phyloP scores from a whole-genome alignment of 64 coral and sea anemone species.

The Actinia equina region DNA sequence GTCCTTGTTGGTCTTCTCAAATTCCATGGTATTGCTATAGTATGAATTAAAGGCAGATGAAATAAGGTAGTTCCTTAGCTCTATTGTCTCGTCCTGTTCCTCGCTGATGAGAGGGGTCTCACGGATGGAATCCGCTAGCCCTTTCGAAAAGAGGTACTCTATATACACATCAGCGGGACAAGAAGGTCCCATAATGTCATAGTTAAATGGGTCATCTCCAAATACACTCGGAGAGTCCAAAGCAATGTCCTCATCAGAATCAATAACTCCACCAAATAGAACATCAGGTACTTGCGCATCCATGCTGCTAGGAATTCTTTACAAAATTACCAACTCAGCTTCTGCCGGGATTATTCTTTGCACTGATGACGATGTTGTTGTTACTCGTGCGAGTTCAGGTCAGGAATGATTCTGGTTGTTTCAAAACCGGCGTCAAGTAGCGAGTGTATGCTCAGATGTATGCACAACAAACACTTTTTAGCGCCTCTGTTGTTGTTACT shows the following conservation, averaged over 20 bases:
- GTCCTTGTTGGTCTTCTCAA: slow-evolving; percentile 59
- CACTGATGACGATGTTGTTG: background rate
- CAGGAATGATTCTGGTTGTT: background rate
- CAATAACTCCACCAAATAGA: slow-evolving; percentile 3
- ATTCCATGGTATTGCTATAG: slow-evolving; percentile 67
- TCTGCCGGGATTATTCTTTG: background rate
- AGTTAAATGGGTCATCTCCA: slow-evolving; percentile 14
- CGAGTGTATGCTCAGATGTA: slow-evolving; percentile 1
- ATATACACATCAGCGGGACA: slow-evolving; percentile 73
- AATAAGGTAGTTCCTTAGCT: slow-evolving; percentile 76
- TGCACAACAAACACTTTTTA: slow-evolving; percentile 19
- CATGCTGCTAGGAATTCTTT: slow-evolving; percentile 18
- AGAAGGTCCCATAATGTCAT: slow-evolving; percentile 67
- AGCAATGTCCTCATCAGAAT: slow-evolving; percentile 14
- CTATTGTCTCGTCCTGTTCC: slow-evolving; percentile 70
- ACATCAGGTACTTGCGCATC: slow-evolving; percentile 19
- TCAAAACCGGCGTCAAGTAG: slow-evolving; percentile 8
- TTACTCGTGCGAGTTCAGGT: background rate
- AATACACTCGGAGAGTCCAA: slow-evolving; percentile 6
- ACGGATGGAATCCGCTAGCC: slow-evolving; percentile 78
- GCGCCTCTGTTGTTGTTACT: background rate
- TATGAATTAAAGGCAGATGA: slow-evolving; percentile 89
- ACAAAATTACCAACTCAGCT: background rate
- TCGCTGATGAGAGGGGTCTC: slow-evolving; percentile 42
- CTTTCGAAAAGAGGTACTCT: slow-evolving; percentile 87